Percentiles rank a stretch among this genome's conserved stretches.
Conservation (phyloP, 2,113 vertebrate genomes). For the Amblyornis subalaris region DNA sequence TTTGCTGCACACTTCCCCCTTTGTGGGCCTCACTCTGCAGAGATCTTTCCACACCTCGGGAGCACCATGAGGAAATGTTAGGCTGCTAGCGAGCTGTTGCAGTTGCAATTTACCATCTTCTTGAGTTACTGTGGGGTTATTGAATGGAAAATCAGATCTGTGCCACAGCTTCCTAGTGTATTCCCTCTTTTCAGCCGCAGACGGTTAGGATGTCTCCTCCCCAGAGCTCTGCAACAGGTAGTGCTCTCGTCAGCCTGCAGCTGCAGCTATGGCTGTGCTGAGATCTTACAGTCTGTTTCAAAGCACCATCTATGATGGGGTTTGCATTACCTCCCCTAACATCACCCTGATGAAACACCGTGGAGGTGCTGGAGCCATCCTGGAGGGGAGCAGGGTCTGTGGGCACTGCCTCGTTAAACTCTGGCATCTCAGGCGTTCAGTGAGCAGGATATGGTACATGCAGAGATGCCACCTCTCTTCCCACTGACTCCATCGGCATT, state of each 20-base stretch:
- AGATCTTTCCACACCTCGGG: conserved; percentile 32
- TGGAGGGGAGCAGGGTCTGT: not conserved
- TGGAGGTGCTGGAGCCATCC: rapidly evolving
- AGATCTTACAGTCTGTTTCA: not conserved
- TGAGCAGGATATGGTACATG: rapidly evolving
- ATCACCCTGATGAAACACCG: rapidly evolving
- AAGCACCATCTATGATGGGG: rapidly evolving
- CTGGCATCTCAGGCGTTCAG: not conserved
- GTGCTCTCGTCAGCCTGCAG: not conserved
- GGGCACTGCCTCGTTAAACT: not conserved
- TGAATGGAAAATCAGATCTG: conserved; percentile 32
- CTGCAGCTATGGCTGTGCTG: not conserved
- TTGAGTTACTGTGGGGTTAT: not conserved
- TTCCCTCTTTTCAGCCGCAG: not conserved
- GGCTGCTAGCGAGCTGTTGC: conserved; percentile 44
- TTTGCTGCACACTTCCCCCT: not conserved
- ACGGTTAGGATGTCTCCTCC: not conserved
- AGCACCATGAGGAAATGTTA: conserved; percentile 28
- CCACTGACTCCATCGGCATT: rapidly evolving
- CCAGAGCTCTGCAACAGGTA: not conserved
- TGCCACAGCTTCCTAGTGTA: not conserved
- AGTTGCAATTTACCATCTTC: conserved; percentile 39
- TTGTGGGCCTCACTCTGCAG: conserved; percentile 36
- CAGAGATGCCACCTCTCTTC: rapidly evolving
- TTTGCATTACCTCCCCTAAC: not conserved